Conservation (phyloP, 2,888 invertebrate species). For the Laothoe populi region DNA sequence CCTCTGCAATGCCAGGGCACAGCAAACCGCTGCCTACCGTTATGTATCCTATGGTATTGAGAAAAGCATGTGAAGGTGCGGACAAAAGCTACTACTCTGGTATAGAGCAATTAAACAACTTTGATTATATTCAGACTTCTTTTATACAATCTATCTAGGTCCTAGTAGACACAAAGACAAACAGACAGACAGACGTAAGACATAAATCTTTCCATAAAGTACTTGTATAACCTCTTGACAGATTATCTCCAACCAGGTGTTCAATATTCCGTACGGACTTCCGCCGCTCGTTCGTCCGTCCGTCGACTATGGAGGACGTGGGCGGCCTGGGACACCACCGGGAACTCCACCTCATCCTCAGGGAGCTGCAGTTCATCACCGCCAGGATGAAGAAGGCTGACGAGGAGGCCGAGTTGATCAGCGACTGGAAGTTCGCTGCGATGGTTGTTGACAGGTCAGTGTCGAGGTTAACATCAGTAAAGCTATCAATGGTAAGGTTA, state of each 20-base stretch:
- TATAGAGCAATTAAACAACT: too few species aligned
- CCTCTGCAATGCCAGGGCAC: too few species aligned
- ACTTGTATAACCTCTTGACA: slow-evolving; percentile 21
- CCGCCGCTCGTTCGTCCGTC: slow-evolving; percentile 87
- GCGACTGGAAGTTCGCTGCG: slow-evolving; percentile 99
- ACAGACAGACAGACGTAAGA: not conserved
- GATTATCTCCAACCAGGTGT: slow-evolving; percentile 56
- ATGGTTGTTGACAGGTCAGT: slow-evolving; percentile 97
- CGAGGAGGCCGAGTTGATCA: slow-evolving; percentile 95
- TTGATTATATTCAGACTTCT: too few species aligned
- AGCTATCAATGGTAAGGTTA: too few species aligned
- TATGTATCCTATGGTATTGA: too few species aligned
- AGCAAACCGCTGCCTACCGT: too few species aligned
- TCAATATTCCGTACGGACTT: slow-evolving; percentile 83
- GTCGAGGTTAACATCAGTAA: too few species aligned
- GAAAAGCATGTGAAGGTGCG: too few species aligned
- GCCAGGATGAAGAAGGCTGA: slow-evolving; percentile 97
- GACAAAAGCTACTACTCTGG: too few species aligned
- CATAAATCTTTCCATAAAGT: not conserved
- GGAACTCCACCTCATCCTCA: slow-evolving; percentile 95
- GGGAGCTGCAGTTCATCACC: slow-evolving; percentile 97
- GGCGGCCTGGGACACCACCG: slow-evolving; percentile 88
- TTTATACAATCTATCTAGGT: too few species aligned
- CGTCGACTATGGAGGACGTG: slow-evolving; percentile 91
- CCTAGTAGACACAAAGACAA: not conserved